Base-by-base conservation (phyloP, 2,888 invertebrate genomes). In the Sipha maydis region DNA sequence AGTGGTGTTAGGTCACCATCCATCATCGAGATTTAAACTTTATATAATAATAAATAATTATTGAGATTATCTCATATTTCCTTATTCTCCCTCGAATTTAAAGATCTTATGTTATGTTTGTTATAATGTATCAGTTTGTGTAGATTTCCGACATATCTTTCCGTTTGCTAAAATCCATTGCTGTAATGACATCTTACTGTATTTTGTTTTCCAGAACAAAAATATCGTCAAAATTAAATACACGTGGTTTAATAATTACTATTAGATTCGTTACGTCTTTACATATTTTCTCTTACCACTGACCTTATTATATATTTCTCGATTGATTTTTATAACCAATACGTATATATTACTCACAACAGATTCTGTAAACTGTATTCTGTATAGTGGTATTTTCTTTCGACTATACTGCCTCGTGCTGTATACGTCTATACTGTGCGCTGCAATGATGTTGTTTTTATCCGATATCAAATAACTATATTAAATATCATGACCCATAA, bases 381-480 rank as follows among this genome's bases (percentile, higher is more conserved):
- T 11, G 48, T 11, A 34, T 34, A 34, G 2, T 34, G 34, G 34
- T 34, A 34, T 34, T 34, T 34, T 34, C 34, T 34, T 34, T 34
- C 34, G 3, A 34, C 4, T 2, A 4, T 34, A 34, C 34, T 34
- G 34, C 34, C 2, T 34, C 34, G 34, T 34, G n/a, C n/a, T n/a
- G 34, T 34, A 41, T 41, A n/a, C 25, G 76, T 11, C 48, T 41
- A n/a, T 54, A 77, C 31, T 25, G 21, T 54, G 54, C 31, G 21
- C 78, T 78, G 28, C 4, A 48, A 48, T 14, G 48, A 14, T 3
- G 14, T 14, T 54, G 34, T 56, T 56, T n/a, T 34, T 78, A 56
- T 78, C 34, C 25, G 78, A 56, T 78, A 78, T 56, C 54, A 31
- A 25, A 34, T 25, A 25, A 56, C 78, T 78, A 56, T 78, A 56